These are phyloP conservation scores for Diadromus collaris DNA, from an alignment of 2,888 invertebrate species.

Conservation along the genomic window DNA sequence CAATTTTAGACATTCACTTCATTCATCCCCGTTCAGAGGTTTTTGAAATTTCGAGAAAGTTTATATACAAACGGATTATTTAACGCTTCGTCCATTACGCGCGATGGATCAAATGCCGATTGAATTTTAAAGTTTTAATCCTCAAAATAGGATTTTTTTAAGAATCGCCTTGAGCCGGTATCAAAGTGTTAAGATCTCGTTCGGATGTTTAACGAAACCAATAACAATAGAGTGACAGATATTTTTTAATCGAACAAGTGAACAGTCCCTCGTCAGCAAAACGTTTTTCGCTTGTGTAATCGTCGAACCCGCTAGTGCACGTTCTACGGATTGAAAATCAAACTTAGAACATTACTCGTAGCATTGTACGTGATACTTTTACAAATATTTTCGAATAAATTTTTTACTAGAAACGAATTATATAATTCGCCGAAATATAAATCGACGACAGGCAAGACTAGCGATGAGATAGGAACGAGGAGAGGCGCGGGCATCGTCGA, in stretches of 20 bases:
- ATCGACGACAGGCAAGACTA: background rate
- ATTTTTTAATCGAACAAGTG: background rate
- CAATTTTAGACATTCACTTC: background rate
- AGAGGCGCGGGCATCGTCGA: slow-evolving; percentile 20
- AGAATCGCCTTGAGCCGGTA: background rate
- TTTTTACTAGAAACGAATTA: slow-evolving; percentile 46
- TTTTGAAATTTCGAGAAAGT: slow-evolving; percentile 29
- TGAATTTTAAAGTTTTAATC: background rate
- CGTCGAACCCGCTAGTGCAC: background rate
- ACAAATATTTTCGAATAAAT: slow-evolving; percentile 49
- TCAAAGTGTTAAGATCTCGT: slow-evolving; percentile 1
- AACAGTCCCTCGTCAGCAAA: background rate
- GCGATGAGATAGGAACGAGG: background rate
- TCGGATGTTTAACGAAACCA: background rate
- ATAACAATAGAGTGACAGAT: background rate
- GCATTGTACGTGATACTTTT: slow-evolving; percentile 37
- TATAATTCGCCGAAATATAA: slow-evolving; percentile 28
- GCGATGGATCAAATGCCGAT: slow-evolving; percentile 7
- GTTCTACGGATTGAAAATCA: slow-evolving; percentile 36
- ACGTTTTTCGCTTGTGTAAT: background rate
- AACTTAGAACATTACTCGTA: slow-evolving; percentile 29
- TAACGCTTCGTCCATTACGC: background rate
- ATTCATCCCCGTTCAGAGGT: background rate
- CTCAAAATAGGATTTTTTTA: background rate
- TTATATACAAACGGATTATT: slow-evolving; percentile 9